Evolutionary conservation across 2,888 invertebrate genomes (phyloP).

Genomic region (Rhamphomyia laevipes): DNA sequence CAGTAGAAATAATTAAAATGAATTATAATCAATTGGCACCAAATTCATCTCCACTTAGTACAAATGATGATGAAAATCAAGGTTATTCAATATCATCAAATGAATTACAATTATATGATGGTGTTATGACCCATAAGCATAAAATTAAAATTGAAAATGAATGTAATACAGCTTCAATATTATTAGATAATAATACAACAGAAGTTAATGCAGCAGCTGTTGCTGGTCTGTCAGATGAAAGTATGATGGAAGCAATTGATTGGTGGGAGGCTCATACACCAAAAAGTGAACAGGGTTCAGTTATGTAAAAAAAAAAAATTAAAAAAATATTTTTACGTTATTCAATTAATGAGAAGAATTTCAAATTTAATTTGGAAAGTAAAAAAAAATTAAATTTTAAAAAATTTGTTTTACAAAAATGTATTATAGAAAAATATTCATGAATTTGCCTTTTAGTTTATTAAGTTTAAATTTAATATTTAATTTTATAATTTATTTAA

Average conservation of each 20-base stretch:
- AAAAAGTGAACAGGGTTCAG: conserved; percentile 27
- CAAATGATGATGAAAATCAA: not conserved
- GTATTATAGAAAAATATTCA: too few relatives aligned
- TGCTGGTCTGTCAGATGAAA: conserved; percentile 37
- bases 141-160: not conserved
- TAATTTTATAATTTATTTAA: too few relatives aligned
- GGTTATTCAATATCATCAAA: not conserved
- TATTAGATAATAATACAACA: not conserved
- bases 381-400: too few relatives aligned
- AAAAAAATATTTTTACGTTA: too few relatives aligned
- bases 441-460: too few relatives aligned
- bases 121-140: conserved; percentile 26
- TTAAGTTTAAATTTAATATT: too few relatives aligned
- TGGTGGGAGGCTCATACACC: conserved; percentile 43
- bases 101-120: conserved; percentile 18
- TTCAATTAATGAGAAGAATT: too few relatives aligned
- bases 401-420: too few relatives aligned
- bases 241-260: conserved; percentile 43
- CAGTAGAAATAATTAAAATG: not conserved
- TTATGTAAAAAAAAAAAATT: conserved; percentile 11
- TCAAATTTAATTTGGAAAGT: too few relatives aligned
- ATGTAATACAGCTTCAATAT: not conserved
- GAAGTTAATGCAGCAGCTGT: conserved; percentile 18
- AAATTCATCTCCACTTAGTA: conserved; percentile 11
- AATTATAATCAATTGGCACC: conserved; percentile 10